Evolutionary conservation across 2,113 vertebrate genomes (phyloP).

Genomic region (Sander lucioperca): DNA sequence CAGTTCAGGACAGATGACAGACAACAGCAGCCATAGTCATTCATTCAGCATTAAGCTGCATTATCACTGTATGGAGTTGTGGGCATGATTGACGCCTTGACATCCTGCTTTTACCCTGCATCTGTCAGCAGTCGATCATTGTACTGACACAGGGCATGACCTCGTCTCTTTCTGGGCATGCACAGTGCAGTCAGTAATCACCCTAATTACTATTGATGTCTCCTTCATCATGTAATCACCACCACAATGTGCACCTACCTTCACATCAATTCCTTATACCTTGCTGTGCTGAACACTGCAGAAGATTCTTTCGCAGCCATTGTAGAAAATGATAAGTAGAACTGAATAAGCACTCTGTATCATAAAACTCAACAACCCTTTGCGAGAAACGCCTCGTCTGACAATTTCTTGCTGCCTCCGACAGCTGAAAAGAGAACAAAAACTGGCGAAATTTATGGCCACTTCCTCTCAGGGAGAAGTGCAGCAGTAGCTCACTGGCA

Average conservation of each 20-base stretch:
- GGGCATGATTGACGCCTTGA: conserved; percentile 20
- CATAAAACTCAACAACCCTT: conserved; percentile 48
- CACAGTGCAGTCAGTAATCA: conserved; percentile 36
- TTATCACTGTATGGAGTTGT: background rate
- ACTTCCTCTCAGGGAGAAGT: conserved; percentile 19
- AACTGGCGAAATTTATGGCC: conserved; percentile 52
- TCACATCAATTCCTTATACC: conserved; percentile 19
- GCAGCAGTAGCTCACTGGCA: conserved; percentile 34
- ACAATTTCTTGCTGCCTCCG: conserved; percentile 43
- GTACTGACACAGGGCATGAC: conserved; percentile 25
- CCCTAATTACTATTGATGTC: conserved; percentile 40
- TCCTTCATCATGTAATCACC: conserved; percentile 38
- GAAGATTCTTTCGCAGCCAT: conserved; percentile 13
- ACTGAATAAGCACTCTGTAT: conserved; percentile 55
- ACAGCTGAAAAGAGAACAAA: conserved; percentile 57
- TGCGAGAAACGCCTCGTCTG: conserved; percentile 32
- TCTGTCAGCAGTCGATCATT: conserved; percentile 21
- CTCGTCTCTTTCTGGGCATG: conserved; percentile 16
- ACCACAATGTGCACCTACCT: background rate
- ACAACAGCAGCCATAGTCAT: background rate
- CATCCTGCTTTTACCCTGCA: conserved; percentile 20
- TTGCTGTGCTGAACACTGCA: conserved; percentile 38
- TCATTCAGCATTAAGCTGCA: conserved; percentile 29
- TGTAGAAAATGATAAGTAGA: conserved; percentile 43
- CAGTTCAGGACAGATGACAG: conserved; percentile 30